Base-by-base conservation (phyloP, 2,113 vertebrate species). In the Halichoerus grypus region DNA sequence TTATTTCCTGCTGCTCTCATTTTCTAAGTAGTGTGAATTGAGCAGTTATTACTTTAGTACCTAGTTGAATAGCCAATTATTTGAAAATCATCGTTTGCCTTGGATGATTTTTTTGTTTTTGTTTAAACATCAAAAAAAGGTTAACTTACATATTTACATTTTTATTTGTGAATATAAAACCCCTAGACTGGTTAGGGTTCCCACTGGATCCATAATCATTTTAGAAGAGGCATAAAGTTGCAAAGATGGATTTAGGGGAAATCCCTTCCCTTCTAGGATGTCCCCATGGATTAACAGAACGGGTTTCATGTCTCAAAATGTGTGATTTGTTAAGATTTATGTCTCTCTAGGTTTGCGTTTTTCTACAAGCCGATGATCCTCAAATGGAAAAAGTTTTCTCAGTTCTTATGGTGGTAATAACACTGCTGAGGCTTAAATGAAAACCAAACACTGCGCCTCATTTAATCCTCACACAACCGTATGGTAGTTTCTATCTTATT, bases 401-500 rank as follows among this genome's bases (percentile, higher is more conserved):
- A 55, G 42, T 80, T 91, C 16, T 93, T 31, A 53, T 65, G 39
- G n/a, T 46, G 42, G 49, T 53, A 83, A 51, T 76, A 55, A 57
- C 63, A 96, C 89, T 81, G 85, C 79, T 92, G 72, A 77, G 72
- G 49, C 87, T 69, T 76, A 94, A 82, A 24, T 55, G 46, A 95
- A 59, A 69, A 33, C 11, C 26, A 91, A 93, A 90, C 22, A 65
- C 31, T 28, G 65, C 24, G 6, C 91, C n/a, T 91, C 31, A 42
- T 46, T 96, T 89, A 85, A 74, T 94, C 49, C 39, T 92, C 26
- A 59, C 33, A 86, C 46, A 94, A 42, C 53, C 57, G 49, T 59
- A 79, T 16, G n/a, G 59, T 87, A 51, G 55, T 72, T 87, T 94
- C 49, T 86, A 59, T 84, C 36, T 93, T 63, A 33, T 67, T 93